Evolutionary conservation across 1,140 invertebrate genomes (phyloP), one percentile per base, ranked within the genome.

Genomic region (Pygmarrhopalites habei): DNA sequence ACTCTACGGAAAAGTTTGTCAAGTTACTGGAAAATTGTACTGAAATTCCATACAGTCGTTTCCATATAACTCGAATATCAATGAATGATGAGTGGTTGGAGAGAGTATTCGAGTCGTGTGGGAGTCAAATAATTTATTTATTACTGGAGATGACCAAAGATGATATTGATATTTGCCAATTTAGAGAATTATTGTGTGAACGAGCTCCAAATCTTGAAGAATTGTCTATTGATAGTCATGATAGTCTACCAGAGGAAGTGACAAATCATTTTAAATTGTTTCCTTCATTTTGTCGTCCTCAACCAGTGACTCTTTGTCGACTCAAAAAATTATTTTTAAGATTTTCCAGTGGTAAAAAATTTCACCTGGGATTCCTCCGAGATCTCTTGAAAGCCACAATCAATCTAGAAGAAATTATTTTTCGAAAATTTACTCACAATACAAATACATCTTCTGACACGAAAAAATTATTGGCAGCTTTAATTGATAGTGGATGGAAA

Each of bases 271-370:
- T 12, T 7, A 25, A 23, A 52, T 26, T 52, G 7, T 52, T 52
- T 28, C 49, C 49, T 7, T 19, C 14, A 3, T 25, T 10, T 15
- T 52, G 3, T 4, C 25, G 14, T 29, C 49, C 49, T 7, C 23
- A 52, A 28, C n/a, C 28, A 15, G n/a, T n/a, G n/a, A n/a, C n/a
- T n/a, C n/a, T n/a, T n/a, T n/a, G n/a, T n/a, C 14, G 28, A 28
- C n/a, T 52, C 23, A 28, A 52, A 26, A 26, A 29, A 52, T 5
- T 52, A 14, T 19, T 10, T 52, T 12, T 52, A 14, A 25, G 10
- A 19, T 52, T 52, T 28, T 26, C 49, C 14, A 52, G 23, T 52
- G 49, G 25, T 10, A 52, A 52, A 52, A 52, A 52, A 26, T 52
- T 52, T n/a, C 19, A 25, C 28, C 19, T n/a, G 10, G n/a, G 28